Conservation (phyloP, 1,140 invertebrate genomes). For the Drosophila ohnishii region DNA sequence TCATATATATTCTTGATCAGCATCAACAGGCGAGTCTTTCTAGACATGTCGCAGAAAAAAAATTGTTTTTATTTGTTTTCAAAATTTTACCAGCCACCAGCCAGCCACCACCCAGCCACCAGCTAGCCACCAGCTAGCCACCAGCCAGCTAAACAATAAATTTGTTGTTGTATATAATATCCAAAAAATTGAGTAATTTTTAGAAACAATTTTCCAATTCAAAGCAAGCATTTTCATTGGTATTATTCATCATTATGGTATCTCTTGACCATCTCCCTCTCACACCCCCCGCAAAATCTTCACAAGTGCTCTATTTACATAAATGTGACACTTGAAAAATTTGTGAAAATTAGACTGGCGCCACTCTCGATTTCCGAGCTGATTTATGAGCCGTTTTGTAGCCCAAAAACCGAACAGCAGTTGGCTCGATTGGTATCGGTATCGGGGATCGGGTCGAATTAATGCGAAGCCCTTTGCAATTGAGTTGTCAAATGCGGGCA, state of each 20-base stretch:
- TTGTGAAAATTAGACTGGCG: conserved; percentile 34
- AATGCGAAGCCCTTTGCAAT: conserved; percentile 73
- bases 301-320: conserved; percentile 35
- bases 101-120: too few species aligned
- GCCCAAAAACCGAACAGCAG: conserved; percentile 62
- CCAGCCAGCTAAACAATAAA: too few species aligned
- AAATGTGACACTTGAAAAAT: conserved; percentile 45
- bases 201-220: neutral
- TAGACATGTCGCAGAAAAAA: too few species aligned
- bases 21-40: too few species aligned
- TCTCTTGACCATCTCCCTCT: neutral
- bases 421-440: conserved; percentile 43
- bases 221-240: conserved; percentile 1
- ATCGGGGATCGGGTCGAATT: conserved; percentile 37
- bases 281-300: neutral
- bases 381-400: conserved; percentile 55
- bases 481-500: conserved; percentile 62
- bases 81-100: too few species aligned
- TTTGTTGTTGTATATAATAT: too few species aligned
- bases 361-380: conserved; percentile 33
- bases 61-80: too few species aligned
- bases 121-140: too few species aligned
- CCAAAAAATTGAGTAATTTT: neutral
- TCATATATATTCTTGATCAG: too few species aligned
- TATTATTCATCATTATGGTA: neutral